phyloP scores from a whole-genome alignment of 53 echinoderm and acorn worm species.

The Antedon mediterranea region DNA sequence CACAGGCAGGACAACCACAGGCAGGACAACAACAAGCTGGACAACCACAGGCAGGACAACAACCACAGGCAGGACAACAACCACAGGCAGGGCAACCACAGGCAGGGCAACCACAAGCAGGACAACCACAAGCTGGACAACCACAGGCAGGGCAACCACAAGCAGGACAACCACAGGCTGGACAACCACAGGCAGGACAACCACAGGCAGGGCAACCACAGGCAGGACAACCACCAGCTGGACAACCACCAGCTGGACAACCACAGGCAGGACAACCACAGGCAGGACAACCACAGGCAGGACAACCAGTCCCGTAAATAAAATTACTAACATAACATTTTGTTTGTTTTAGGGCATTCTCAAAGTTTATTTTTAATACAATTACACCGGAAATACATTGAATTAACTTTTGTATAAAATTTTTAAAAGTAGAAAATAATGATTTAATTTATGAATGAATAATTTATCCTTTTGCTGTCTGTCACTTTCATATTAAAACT shows the following conservation, averaged over 20 bases:
- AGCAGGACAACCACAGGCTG: constrained; percentile 22
- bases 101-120: not conserved
- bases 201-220: constrained; percentile 1
- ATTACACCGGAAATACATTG: no score
- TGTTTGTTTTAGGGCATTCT: no score
- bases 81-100: constrained; percentile 4
- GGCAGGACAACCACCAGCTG: not conserved
- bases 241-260: not conserved
- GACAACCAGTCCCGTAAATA: no score
- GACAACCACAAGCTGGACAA: constrained; percentile 9
- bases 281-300: no score
- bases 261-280: not conserved
- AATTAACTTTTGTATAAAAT: no score
- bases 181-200: constrained; percentile 9
- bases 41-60: constrained; percentile 1
- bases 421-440: no score
- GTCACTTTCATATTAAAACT: no score
- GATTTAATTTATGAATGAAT: no score
- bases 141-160: constrained; percentile 16
- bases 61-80: not conserved
- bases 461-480: no score
- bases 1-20: constrained; percentile 14
- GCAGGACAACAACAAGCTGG: constrained; percentile 10
- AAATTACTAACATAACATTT: no score
- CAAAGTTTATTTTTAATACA: no score